These are phyloP conservation scores for Globodera ellingtonae DNA, from an alignment of 1,140 invertebrate genomes.

Conservation along the genomic window DNA sequence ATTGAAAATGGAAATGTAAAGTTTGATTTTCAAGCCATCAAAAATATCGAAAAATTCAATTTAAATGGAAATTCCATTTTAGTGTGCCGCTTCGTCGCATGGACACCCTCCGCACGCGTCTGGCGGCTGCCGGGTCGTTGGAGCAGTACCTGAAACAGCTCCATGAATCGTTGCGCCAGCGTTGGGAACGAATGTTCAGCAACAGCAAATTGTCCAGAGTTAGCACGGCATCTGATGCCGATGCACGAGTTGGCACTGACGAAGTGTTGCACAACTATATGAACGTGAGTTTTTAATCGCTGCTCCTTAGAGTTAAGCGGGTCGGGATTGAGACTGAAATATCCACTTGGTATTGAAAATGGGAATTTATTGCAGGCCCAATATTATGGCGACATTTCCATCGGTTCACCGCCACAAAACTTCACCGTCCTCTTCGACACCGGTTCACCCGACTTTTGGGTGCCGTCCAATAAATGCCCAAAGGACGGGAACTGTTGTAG, in stretches of 20 bases:
- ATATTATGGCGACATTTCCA: conserved; percentile 90
- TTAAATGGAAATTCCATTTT: neutral
- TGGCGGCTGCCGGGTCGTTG: conserved; percentile 38
- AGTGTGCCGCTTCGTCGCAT: conserved; percentile 46
- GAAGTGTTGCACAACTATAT: conserved; percentile 90
- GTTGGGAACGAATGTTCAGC: conserved; percentile 24
- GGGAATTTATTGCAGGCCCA: conserved; percentile 76
- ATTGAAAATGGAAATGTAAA: too few relatives aligned
- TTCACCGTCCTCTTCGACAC: conserved; percentile 76
- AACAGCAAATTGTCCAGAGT: neutral
- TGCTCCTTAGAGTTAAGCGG: too few relatives aligned
- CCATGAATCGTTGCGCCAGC: conserved; percentile 38
- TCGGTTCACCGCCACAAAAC: conserved; percentile 87
- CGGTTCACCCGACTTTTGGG: too few relatives aligned
- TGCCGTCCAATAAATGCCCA: conserved; percentile 78
- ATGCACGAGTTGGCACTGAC: conserved; percentile 54
- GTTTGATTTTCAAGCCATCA: too few relatives aligned
- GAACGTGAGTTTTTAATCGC: conserved; percentile 64
- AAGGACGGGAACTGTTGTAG: conserved; percentile 88
- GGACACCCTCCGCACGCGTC: conserved; percentile 40
- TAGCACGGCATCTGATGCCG: conserved; percentile 1
- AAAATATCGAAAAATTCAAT: neutral
- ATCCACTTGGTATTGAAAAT: neutral
- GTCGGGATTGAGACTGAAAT: neutral
- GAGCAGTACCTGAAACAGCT: conserved; percentile 47